Base-by-base conservation (phyloP, 2,888 invertebrate species). In the Seira sanloemensis region DNA sequence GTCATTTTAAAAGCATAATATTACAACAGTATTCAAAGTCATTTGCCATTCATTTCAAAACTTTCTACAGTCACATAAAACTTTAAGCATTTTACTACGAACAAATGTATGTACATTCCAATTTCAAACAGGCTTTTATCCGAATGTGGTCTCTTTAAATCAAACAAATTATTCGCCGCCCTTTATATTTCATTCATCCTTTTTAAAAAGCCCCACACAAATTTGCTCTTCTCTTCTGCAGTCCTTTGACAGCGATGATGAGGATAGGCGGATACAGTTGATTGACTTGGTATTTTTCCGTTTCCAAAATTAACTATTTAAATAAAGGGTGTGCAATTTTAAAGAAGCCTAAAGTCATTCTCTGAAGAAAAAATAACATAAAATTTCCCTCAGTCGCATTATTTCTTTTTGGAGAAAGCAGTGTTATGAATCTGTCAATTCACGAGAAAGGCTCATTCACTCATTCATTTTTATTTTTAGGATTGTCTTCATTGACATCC, bases 151-250 rank as follows among this genome's bases (percentile, higher is more conserved):
- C 58, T 18, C n/a, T n/a, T 5, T 58, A 58, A 58, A 58, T 58
- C 58, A 58, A n/a, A 58, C 2, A 12, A n/a, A 5, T 4, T 58
- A 4, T 16, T 58, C n/a, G 18, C 58, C 58, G 58, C 58, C 58
- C 58, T 58, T n/a, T n/a, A n/a, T 58, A 58, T 58, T 58, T 58
- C 58, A 58, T n/a, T 18, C 58, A 58, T n/a, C 58, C 58, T 58
- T 37, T 37, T n/a, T 18, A n/a, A 58, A 58, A 58, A 16, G n/a
- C n/a, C n/a, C n/a, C n/a, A 16, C 58, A 37, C 37, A 37, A 37
- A 37, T 37, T 37, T 37, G 12, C 37, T 37, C 37, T 37, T 37
- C 37, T 37, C 37, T 18, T 58, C n/a, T 18, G 7, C n/a, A 12
- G 2, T 58, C 9, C n/a, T 58, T 58, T 4, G n/a, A 37, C 12